A percentile compares a stretch with the other conserved stretches of the same genome.
Conservation (phyloP, 2,113 vertebrate genomes). For the Speoplatyrhinus poulsoni region DNA sequence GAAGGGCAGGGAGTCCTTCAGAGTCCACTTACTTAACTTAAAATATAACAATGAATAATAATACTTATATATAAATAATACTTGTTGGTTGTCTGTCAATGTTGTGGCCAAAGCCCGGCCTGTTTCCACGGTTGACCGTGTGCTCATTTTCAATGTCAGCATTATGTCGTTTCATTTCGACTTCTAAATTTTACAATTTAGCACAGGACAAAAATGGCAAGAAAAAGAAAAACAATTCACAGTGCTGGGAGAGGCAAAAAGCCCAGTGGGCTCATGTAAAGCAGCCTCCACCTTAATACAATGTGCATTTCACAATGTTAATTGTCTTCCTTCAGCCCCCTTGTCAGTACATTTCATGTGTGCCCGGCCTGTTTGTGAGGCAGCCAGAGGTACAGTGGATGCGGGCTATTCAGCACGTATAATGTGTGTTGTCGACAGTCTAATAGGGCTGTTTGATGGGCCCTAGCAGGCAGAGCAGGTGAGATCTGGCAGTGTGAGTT, state of each 20-base stretch:
- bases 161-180: neutral
- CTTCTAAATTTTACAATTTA: too few relatives aligned
- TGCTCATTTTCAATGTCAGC: constrained; percentile 26
- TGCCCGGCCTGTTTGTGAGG: constrained; percentile 1
- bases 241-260: too few relatives aligned
- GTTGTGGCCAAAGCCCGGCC: constrained; percentile 15
- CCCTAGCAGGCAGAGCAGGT: constrained; percentile 33
- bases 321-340: neutral
- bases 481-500: constrained; percentile 29
- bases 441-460: constrained; percentile 36
- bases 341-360: too few relatives aligned
- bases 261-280: too few relatives aligned
- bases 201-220: too few relatives aligned
- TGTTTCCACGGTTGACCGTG: constrained; percentile 29
- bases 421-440: constrained; percentile 31
- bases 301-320: neutral
- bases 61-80: too few relatives aligned
- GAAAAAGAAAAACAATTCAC: too few relatives aligned
- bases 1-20: too few relatives aligned
- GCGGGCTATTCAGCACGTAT: constrained; percentile 20
- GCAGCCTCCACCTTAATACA: too few relatives aligned
- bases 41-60: too few relatives aligned
- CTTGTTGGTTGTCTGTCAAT: neutral
- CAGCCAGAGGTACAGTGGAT: neutral
- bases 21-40: too few relatives aligned